Evolutionary conservation across 92 coral and sea anemone genomes (phyloP).

Genomic region (Paramuricea clavata): DNA sequence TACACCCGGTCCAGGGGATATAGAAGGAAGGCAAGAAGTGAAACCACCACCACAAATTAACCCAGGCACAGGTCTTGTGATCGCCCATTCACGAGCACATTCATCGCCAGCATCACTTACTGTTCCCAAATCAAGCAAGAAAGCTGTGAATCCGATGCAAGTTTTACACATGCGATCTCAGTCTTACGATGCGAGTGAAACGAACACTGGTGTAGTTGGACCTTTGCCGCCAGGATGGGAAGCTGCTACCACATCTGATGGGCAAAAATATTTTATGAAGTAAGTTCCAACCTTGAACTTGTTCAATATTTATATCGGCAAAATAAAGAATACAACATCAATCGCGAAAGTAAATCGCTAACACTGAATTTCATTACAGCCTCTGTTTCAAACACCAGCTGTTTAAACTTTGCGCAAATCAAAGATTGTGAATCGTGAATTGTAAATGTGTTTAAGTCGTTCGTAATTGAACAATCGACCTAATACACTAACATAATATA

Average conservation of each 20-base stretch:
- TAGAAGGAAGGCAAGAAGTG: slow-evolving; percentile 65
- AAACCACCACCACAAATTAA: slow-evolving; percentile 69
- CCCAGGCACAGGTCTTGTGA: slow-evolving; percentile 74
- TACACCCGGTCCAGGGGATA: slow-evolving; percentile 84
- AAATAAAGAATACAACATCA: neutral
- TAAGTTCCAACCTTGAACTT: slow-evolving; percentile 61
- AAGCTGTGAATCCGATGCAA: slow-evolving; percentile 76
- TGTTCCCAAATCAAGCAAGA: slow-evolving; percentile 80
- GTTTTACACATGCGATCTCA: slow-evolving; percentile 80
- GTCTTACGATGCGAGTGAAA: slow-evolving; percentile 79
- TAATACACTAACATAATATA: slow-evolving; percentile 28
- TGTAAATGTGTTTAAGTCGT: neutral
- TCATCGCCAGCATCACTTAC: slow-evolving; percentile 98
- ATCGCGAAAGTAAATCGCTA: neutral
- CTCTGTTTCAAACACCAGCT: slow-evolving; percentile 69
- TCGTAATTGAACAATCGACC: slow-evolving; percentile 24
- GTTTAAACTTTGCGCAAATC: slow-evolving; percentile 24
- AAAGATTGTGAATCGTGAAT: slow-evolving; percentile 16
- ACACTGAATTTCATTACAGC: slow-evolving; percentile 8
- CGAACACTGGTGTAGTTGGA: slow-evolving; percentile 72
- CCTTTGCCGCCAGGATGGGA: slow-evolving; percentile 99
- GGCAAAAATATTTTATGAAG: slow-evolving; percentile 97
- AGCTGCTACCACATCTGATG: slow-evolving; percentile 82
- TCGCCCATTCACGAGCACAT: slow-evolving; percentile 90
- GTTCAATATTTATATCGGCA: slow-evolving; percentile 25